A percentile compares a stretch with the other conserved stretches of the same genome.
phyloP scores from a whole-genome alignment of 2,113 vertebrate genomes.

The Callipepla squamata region DNA sequence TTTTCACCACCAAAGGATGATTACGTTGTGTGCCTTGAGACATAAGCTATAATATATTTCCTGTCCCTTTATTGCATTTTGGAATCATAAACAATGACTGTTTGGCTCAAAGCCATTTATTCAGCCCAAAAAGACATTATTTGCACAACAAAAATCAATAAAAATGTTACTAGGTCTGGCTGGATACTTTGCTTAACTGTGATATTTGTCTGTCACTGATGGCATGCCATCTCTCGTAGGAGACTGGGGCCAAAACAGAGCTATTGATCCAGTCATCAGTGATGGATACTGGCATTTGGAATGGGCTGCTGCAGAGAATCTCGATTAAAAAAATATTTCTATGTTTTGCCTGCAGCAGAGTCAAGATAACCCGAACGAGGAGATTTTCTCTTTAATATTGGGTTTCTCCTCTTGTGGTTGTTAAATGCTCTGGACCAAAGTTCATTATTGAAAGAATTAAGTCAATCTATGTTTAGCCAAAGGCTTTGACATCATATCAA shows the following conservation, averaged over 20 bases:
- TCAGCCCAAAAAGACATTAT: slow-evolving; percentile 98
- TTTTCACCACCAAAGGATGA: slow-evolving; percentile 89
- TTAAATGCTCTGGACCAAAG: slow-evolving; percentile 81
- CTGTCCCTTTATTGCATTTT: slow-evolving; percentile 96
- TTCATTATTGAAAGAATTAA: slow-evolving; percentile 86
- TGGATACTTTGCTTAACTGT: slow-evolving; percentile 92
- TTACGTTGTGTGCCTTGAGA: slow-evolving; percentile 95
- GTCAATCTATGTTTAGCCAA: slow-evolving; percentile 84
- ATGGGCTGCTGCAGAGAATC: slow-evolving; percentile 88
- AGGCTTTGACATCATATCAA: slow-evolving; percentile 79
- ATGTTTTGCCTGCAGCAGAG: slow-evolving; percentile 84
- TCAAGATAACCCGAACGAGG: slow-evolving; percentile 79
- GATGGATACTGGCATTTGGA: slow-evolving; percentile 97
- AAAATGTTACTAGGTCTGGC: slow-evolving; percentile 92
- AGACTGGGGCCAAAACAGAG: slow-evolving; percentile 95
- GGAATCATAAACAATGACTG: slow-evolving; percentile 95
- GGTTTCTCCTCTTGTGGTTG: slow-evolving; percentile 81
- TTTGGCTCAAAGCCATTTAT: slow-evolving; percentile 99
- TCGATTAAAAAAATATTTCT: slow-evolving; percentile 86
- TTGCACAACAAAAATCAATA: slow-evolving; percentile 98
- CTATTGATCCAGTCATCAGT: slow-evolving; percentile 98
- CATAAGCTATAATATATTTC: slow-evolving; percentile 95
- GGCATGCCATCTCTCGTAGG: slow-evolving; percentile 96
- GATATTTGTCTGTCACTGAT: slow-evolving; percentile 99
- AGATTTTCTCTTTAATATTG: slow-evolving; percentile 81